These are phyloP conservation scores for Macaca mulatta DNA, from an alignment of 2,113 vertebrate species.

Conservation along the genomic window DNA sequence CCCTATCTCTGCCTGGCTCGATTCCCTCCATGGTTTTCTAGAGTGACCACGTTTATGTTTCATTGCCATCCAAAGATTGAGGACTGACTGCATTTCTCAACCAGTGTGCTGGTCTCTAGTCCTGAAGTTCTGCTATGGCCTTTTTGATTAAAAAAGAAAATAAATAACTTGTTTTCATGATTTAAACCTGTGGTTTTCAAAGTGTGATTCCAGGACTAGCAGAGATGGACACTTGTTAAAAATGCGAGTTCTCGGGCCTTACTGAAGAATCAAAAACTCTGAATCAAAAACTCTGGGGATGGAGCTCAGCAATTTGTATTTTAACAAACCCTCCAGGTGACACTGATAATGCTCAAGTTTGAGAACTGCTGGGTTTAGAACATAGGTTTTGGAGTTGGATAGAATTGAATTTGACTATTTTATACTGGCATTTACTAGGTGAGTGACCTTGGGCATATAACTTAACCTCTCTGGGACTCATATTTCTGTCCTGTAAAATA, in stretches of 20 bases:
- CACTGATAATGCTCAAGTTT: background rate
- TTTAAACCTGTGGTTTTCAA: background rate
- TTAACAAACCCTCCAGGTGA: background rate
- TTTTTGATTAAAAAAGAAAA: constrained; percentile 13
- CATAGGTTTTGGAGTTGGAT: background rate
- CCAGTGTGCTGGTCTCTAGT: background rate
- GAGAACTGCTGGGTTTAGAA: background rate
- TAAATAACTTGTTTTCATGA: background rate
- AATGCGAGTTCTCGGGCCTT: background rate
- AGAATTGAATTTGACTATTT: background rate
- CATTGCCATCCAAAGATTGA: background rate
- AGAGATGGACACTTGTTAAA: background rate
- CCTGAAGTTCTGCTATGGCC: background rate
- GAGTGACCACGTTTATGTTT: background rate
- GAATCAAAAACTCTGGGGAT: background rate
- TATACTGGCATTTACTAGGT: background rate
- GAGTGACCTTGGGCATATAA: background rate
- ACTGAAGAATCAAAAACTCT: background rate
- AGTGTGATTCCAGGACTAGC: background rate
- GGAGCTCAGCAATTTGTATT: background rate
- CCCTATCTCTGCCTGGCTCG: accelerated
- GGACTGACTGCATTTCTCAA: background rate
- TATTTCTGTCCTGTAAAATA: constrained; percentile 13
- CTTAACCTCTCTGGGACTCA: background rate
- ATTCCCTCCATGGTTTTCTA: background rate